A percentile compares a stretch with the other conserved stretches of the same genome.
Evolutionary conservation across 1,140 invertebrate genomes (phyloP).

Genomic region (Fopius arisanus): DNA sequence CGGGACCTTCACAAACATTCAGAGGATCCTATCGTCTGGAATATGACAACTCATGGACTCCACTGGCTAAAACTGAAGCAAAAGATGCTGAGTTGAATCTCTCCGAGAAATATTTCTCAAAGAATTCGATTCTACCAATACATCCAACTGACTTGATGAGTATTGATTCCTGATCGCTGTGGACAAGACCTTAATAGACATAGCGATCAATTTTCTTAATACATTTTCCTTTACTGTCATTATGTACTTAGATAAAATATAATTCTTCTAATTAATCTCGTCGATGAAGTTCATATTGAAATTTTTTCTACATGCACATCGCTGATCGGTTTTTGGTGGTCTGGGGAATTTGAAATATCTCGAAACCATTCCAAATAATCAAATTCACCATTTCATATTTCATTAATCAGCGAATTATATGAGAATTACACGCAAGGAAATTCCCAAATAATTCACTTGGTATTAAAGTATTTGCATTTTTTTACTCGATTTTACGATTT

Average conservation of each 20-base stretch:
- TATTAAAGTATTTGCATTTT: no score
- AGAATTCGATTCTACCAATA: conserved; percentile 27
- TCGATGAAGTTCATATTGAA: no score
- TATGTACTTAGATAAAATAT: not conserved
- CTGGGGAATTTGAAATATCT: no score
- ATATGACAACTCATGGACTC: conserved; percentile 75
- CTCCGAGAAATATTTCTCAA: conserved; percentile 43
- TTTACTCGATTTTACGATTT: not conserved
- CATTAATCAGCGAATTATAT: no score
- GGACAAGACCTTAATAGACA: not conserved
- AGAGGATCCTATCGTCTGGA: conserved; percentile 75
- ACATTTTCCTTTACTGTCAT: not conserved
- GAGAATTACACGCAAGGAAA: no score
- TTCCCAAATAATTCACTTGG: no score
- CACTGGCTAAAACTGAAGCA: conserved; percentile 58
- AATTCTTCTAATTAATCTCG: not conserved
- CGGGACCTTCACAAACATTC: conserved; percentile 66
- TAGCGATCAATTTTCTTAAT: not conserved
- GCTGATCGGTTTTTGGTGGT: no score
- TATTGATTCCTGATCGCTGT: conserved; percentile 22
- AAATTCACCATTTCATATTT: no score
- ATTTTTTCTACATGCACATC: no score
- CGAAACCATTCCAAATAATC: no score
- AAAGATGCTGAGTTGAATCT: conserved; percentile 46
- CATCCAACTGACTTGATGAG: conserved; percentile 28